Conservation (phyloP, 2,888 invertebrate species). For the Halictus ligatus region DNA sequence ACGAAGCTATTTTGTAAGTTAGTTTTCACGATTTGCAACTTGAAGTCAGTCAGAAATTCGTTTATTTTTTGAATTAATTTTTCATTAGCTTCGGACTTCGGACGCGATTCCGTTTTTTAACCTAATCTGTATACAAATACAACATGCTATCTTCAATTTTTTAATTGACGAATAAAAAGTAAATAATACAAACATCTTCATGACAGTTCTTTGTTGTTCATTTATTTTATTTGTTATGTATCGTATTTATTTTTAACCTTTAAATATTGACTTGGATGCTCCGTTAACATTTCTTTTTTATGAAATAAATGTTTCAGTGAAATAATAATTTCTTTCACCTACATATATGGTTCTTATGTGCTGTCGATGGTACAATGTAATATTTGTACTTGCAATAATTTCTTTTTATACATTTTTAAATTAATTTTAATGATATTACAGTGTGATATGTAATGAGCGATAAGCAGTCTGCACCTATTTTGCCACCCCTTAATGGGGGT, state of each 20-base stretch:
- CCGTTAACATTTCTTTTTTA: not conserved
- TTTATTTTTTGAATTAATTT: not conserved
- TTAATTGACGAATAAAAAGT: not conserved
- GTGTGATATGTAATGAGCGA: constrained; percentile 84
- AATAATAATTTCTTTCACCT: not conserved
- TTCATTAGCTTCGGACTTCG: not conserved
- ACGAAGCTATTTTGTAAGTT: not conserved
- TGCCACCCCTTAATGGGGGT: constrained; percentile 83
- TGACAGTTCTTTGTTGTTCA: not conserved
- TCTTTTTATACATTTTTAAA: not conserved
- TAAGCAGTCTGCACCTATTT: constrained; percentile 82
- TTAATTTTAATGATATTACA: constrained; percentile 63
- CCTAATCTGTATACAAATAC: not conserved
- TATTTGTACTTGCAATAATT: not conserved
- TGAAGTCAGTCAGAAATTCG: constrained; percentile 3
- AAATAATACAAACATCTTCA: not conserved
- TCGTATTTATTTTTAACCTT: not conserved
- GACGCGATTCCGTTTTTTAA: not conserved
- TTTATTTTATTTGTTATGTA: not conserved
- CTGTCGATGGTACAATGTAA: not conserved
- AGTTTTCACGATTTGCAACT: not conserved
- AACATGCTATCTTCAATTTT: not conserved
- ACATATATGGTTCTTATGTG: not conserved
- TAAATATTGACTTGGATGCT: not conserved
- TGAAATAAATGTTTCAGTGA: not conserved